Evolutionary conservation across 2,113 vertebrate species (phyloP).

Genomic region (Megaleporinus macrocephalus): DNA sequence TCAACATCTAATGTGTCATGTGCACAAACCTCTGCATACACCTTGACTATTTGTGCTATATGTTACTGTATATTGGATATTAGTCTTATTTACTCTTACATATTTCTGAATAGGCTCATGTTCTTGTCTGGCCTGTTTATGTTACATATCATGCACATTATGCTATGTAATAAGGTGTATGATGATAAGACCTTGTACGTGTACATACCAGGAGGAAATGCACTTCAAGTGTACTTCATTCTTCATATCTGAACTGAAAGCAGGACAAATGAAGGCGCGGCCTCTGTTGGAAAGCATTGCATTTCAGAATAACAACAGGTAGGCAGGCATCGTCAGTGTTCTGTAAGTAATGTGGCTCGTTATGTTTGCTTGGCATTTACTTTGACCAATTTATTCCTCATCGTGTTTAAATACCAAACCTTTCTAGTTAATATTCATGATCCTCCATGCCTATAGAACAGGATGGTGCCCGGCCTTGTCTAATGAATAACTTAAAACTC

Average conservation of each 20-base stretch:
- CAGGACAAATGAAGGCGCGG: constrained; percentile 15
- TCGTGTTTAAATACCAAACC: constrained; percentile 73
- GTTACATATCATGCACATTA: too few species aligned
- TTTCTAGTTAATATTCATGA: constrained; percentile 71
- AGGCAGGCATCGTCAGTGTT: constrained; percentile 33
- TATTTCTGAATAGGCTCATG: too few species aligned
- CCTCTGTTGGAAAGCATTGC: constrained; percentile 65
- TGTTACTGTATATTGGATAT: too few species aligned
- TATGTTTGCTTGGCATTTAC: constrained; percentile 73
- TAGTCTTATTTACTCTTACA: too few species aligned
- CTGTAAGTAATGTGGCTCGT: constrained; percentile 40
- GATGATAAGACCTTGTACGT: too few species aligned
- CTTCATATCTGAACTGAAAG: neutral
- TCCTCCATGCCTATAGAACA: constrained; percentile 57
- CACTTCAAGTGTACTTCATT: neutral
- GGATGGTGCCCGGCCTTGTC: constrained; percentile 54
- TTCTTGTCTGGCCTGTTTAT: too few species aligned
- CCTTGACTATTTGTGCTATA: too few species aligned
- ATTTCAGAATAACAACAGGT: constrained; percentile 48
- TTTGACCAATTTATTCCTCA: constrained; percentile 60
- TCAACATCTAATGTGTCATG: too few species aligned
- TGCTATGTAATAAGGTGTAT: too few species aligned
- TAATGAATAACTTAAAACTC: constrained; percentile 67
- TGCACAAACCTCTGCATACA: too few species aligned
- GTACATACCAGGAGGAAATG: neutral